Evolutionary conservation across 2,888 invertebrate genomes (phyloP).

Genomic region (Leptogaster cylindrica): DNA sequence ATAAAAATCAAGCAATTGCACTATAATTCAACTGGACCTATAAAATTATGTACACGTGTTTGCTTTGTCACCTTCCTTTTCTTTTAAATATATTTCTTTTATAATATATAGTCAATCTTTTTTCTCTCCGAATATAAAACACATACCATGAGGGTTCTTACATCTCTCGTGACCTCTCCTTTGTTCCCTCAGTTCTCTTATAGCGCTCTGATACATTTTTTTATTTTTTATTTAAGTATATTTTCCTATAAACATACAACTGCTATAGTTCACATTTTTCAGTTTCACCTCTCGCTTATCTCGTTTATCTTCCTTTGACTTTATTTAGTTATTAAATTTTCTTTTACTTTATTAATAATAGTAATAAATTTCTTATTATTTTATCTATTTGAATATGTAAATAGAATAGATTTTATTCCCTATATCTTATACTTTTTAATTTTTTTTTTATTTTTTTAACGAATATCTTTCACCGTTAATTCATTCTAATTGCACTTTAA

Average conservation of each 20-base stretch:
- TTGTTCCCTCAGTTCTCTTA: slow-evolving; percentile 33
- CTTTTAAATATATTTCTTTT: slow-evolving; percentile 30
- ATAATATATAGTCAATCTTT: slow-evolving; percentile 66
- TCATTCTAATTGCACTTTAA: slow-evolving; percentile 69
- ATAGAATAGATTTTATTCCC: slow-evolving; percentile 62
- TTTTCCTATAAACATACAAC: slow-evolving; percentile 54
- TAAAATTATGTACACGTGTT: slow-evolving; percentile 50
- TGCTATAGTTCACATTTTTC: slow-evolving; percentile 49
- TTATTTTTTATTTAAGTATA: slow-evolving; percentile 32
- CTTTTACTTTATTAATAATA: slow-evolving; percentile 43
- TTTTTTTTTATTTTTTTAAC: too few relatives aligned
- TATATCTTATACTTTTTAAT: slow-evolving; percentile 50
- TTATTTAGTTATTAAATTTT: slow-evolving; percentile 39
- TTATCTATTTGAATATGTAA: slow-evolving; percentile 66
- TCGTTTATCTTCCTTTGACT: slow-evolving; percentile 38
- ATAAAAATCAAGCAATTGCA: slow-evolving; percentile 49
- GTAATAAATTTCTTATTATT: slow-evolving; percentile 48
- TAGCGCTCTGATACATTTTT: slow-evolving; percentile 32
- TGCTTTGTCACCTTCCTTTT: slow-evolving; percentile 50
- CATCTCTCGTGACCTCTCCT: slow-evolving; percentile 14
- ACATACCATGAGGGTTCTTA: slow-evolving; percentile 33
- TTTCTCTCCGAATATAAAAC: slow-evolving; percentile 67
- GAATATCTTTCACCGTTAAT: slow-evolving; percentile 61
- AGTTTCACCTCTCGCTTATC: slow-evolving; percentile 33
- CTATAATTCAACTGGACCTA: slow-evolving; percentile 47